Evolutionary conservation across 1,140 invertebrate species (phyloP), one percentile per base, ranked within the genome.

Genomic region (Drosophila ananassae): DNA sequence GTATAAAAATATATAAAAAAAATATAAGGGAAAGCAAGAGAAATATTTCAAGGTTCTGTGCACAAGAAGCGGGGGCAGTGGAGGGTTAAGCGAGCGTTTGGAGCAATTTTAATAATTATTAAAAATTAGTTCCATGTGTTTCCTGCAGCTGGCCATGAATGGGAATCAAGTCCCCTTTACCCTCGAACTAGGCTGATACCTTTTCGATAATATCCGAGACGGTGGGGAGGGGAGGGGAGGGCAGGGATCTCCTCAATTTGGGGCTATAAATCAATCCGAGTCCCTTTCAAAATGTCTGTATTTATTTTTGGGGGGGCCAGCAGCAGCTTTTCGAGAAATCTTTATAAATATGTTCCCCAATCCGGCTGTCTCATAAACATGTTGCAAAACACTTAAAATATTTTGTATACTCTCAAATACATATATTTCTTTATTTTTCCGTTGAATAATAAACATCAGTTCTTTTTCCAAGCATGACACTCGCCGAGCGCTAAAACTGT

Each of bases 51-150:
- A 87, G 83, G 83, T 89, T 89, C 79, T 44, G 10, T 71, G 53
- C 25, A 37, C 39, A 32, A 28, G 37, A 3, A 24, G 34, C 41
- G 41, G 32, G 30, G 44, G 2, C 37, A 34, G 22, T 12, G 6
- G 28, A 28, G 54, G 46, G 63, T 72, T 69, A 39, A 22, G 55
- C 47, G 47, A 53, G 44, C 30, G 75, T 73, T 79, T 84, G 78
- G 60, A 78, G 62, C 74, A 81, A 87, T 81, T 85, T 85, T 78
- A 61, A 78, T 87, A 87, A 87, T 85, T 85, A 78, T 87, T 85
- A 78, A 87, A 85, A 85, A 85, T 85, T 87, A 87, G 82, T 75
- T 82, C 79, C 82, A 85, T 82, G 62, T 85, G 82, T 85, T 87
- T 87, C 60, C 64, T 77, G 66, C 81, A 80, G 81, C 80, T 80